phyloP scores from a whole-genome alignment of 2,797 vertebrate species.

The Glossophaga mutica region DNA sequence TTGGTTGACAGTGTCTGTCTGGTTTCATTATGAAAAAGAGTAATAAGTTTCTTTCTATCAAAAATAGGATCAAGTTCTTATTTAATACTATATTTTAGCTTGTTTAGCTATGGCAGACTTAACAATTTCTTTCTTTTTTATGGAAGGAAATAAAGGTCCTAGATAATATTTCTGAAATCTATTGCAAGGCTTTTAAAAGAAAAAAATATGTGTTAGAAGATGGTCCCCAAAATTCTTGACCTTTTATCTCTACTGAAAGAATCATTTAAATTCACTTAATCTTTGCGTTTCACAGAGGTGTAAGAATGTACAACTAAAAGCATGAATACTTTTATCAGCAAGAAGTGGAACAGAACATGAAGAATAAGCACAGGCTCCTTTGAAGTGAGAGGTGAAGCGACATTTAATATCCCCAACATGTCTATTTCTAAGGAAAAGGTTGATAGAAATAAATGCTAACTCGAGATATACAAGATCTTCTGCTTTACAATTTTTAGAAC shows the following conservation, averaged over 20 bases:
- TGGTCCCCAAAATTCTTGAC: background rate
- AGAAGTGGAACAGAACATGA: background rate
- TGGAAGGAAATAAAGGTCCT: background rate
- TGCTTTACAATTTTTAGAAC: background rate
- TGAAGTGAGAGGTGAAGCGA: background rate
- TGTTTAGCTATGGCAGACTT: background rate
- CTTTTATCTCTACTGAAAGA: conserved; percentile 45
- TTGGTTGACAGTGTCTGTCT: background rate
- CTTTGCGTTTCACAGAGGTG: background rate
- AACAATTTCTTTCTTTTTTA: background rate
- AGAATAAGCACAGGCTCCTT: background rate
- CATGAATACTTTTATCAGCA: background rate
- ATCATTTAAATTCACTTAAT: conserved; percentile 41
- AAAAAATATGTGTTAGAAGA: background rate
- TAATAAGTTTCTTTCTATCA: conserved; percentile 29
- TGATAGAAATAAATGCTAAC: background rate
- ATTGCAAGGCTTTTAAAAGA: background rate
- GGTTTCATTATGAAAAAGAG: conserved; percentile 29
- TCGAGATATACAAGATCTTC: background rate
- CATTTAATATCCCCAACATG: conserved; percentile 27
- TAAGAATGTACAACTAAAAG: background rate
- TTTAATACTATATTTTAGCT: conserved; percentile 22
- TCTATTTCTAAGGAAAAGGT: conserved; percentile 24
- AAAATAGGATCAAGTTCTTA: conserved; percentile 28
- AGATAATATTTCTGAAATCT: conserved; percentile 50